Base-by-base conservation (phyloP, 2,797 vertebrate genomes). In the Acanthopagrus latus region DNA sequence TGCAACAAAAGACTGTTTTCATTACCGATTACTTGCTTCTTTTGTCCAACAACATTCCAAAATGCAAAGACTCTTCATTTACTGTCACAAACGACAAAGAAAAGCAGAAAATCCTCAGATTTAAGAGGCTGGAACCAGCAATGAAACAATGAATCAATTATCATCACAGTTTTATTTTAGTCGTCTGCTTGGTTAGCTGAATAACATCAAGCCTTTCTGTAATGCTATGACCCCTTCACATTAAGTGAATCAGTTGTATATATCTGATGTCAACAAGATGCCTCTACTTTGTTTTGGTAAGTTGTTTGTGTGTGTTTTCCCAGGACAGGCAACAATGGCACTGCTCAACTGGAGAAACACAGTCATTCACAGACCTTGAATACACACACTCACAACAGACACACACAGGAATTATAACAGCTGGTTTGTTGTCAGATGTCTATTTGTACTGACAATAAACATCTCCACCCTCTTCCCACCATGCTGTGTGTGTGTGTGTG, bases 321-420 rank as follows among this genome's bases (percentile, higher is more conserved):
- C 12, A 78, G 25, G 64, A 44, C 56, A 21, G 21, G 47, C 41
- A 27, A 72, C 54, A 82, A 79, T 60, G 46, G 56, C 50, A 78
- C 78, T 59, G 64, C 38, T 80, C 78, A 71, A 75, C 58, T 62
- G 78, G 77, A 86, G 84, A 85, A 86, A 71, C 58, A 71, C 70
- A 59, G 81, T 80, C 20, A 55, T 81, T 85, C 69, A 71, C 65
- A 85, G 44, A 50, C 38, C n/a, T 47, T 82, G 51, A 75, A 69
- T 62, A 72, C 72, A 75, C 64, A 65, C 46, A 74, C 56, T 59
- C 64, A 77, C n/a, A 76, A 65, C n/a, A 43, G 33, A 33, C 46
- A 66, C 46, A 62, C 48, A 55, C 0, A 29, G 12, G 41, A 48
- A 71, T 66, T 11, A 46, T 25, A 70, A 57, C 46, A 23, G 41